Percentiles rank a stretch among this genome's conserved stretches.
Evolutionary conservation across 2,797 vertebrate genomes (phyloP).

Genomic region (Thalassophryne amazonica): DNA sequence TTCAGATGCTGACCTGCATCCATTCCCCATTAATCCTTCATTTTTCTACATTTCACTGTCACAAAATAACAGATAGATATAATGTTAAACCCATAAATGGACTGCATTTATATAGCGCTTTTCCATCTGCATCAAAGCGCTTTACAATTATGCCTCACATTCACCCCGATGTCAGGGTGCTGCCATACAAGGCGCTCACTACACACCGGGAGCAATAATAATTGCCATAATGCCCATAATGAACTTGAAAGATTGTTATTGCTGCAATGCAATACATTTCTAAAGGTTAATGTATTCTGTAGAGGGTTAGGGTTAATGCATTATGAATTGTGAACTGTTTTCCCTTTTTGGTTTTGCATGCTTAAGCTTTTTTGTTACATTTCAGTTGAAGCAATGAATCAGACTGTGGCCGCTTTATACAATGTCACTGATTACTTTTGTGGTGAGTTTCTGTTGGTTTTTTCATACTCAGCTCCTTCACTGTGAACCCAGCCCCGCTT

Average conservation of each 20-base stretch:
- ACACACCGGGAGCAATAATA: too few species aligned
- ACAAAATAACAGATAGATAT: too few species aligned
- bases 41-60: too few species aligned
- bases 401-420: conserved; percentile 95
- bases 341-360: conserved; percentile 64
- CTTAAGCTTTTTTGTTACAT: conserved; percentile 77
- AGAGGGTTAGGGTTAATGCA: neutral
- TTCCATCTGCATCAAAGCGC: too few species aligned
- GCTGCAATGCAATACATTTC: neutral
- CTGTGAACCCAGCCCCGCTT: conserved; percentile 54
- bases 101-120: too few species aligned
- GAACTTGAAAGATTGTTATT: too few species aligned
- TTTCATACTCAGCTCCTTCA: conserved; percentile 38
- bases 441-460: conserved; percentile 90
- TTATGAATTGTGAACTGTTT: conserved; percentile 3
- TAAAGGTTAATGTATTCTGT: neutral
- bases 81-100: too few species aligned
- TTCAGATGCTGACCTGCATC: too few species aligned
- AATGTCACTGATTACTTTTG: conserved; percentile 95
- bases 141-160: too few species aligned
- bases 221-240: neutral
- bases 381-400: conserved; percentile 98
- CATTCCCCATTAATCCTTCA: too few species aligned
- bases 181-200: too few species aligned
- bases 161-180: too few species aligned